Evolutionary conservation across 2,113 vertebrate genomes (phyloP).

Genomic region (Paratilapia polleni): DNA sequence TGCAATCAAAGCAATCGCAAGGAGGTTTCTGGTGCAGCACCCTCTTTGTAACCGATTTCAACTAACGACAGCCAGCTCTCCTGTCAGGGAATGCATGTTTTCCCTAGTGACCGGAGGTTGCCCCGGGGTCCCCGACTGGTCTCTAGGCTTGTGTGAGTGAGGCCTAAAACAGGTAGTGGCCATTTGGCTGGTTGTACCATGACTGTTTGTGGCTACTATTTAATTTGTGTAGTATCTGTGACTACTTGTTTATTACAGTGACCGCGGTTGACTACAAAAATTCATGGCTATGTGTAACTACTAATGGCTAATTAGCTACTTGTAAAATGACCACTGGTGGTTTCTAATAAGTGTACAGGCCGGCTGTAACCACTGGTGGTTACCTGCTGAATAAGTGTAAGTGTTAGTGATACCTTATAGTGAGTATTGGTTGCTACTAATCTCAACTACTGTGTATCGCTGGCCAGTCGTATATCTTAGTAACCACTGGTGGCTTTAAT

Average conservation of each 20-base stretch:
- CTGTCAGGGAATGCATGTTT: not conserved
- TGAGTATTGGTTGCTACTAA: not conserved
- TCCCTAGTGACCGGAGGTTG: not conserved
- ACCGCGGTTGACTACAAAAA: not conserved
- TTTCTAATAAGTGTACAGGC: not conserved
- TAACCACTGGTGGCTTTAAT: not conserved
- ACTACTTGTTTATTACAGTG: not conserved
- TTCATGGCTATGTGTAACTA: not conserved
- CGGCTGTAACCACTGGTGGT: not conserved
- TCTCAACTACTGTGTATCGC: too few species aligned
- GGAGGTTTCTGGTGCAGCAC: not conserved
- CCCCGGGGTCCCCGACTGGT: not conserved
- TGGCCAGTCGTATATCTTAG: not conserved
- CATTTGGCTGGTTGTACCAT: not conserved
- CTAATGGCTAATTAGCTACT: not conserved
- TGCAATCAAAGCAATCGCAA: not conserved
- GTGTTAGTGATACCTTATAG: not conserved
- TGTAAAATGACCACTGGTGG: not conserved
- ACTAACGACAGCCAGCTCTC: not conserved
- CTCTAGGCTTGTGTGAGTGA: not conserved
- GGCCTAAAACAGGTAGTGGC: not conserved
- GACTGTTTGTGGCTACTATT: not conserved
- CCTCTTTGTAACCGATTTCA: not conserved
- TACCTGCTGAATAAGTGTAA: too few species aligned
- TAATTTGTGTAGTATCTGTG: not conserved